phyloP scores from a whole-genome alignment of 2,888 invertebrate genomes.

The Physocephala rufipes region DNA sequence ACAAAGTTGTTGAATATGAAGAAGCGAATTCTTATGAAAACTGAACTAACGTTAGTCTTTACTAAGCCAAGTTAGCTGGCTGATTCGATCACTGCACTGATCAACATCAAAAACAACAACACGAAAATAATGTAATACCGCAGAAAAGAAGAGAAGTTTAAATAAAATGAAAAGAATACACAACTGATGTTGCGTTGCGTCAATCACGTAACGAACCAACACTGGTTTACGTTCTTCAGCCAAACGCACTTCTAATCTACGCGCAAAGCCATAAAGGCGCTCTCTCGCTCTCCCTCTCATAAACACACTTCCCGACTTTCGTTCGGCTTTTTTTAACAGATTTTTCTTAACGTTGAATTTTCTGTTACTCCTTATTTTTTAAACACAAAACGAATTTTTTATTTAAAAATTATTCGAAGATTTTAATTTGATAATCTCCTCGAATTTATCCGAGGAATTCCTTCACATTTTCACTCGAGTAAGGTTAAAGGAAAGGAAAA shows the following conservation, averaged over 20 bases:
- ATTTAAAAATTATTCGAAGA: slow-evolving; percentile 6
- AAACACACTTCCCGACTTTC: not conserved
- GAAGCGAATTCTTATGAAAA: not conserved
- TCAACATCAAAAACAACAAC: slow-evolving; percentile 4
- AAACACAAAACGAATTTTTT: not conserved
- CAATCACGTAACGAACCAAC: slow-evolving; percentile 17
- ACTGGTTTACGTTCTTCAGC: slow-evolving; percentile 12
- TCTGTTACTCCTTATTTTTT: not conserved
- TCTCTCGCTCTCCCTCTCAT: not conserved
- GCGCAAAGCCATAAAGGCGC: not conserved
- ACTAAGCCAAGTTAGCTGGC: slow-evolving; percentile 2
- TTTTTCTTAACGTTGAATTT: not conserved
- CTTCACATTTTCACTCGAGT: not conserved
- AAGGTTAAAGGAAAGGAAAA: not conserved
- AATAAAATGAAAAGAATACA: slow-evolving; percentile 4
- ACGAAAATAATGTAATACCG: not conserved
- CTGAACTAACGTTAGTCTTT: slow-evolving; percentile 9
- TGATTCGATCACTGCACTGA: too few relatives aligned
- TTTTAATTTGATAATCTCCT: not conserved
- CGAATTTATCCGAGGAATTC: slow-evolving; percentile 17
- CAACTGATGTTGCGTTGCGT: slow-evolving; percentile 14
- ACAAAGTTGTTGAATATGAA: not conserved
- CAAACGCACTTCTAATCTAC: not conserved
- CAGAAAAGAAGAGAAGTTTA: not conserved
- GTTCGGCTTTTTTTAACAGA: not conserved